These are phyloP conservation scores for Dugesia japonica DNA, from an alignment of 2,888 invertebrate species.

Conservation along the genomic window DNA sequence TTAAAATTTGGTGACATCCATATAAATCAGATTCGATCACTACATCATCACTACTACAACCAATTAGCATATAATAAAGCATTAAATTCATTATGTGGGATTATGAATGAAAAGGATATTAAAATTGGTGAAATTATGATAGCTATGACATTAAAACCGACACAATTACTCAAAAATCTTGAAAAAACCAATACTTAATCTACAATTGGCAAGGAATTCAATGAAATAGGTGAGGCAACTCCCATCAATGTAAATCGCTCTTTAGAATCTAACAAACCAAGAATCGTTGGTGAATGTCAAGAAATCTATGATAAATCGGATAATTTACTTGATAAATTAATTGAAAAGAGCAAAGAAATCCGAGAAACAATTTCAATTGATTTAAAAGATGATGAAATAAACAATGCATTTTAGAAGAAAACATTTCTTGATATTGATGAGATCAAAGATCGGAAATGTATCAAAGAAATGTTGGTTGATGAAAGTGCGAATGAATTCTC, in stretches of 20 bases:
- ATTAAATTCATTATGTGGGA: background rate
- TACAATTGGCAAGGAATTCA: background rate
- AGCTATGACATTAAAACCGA: background rate
- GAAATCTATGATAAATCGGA: background rate
- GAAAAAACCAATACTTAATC: background rate
- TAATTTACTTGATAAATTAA: background rate
- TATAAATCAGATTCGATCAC: no score
- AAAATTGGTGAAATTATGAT: background rate
- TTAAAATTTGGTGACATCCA: no score
- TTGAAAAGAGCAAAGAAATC: background rate
- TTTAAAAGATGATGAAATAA: background rate
- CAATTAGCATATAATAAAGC: background rate
- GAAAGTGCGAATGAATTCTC: no score
- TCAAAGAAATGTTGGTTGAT: no score
- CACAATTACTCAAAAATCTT: background rate
- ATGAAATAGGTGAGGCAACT: background rate
- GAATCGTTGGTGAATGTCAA: background rate
- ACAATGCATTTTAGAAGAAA: background rate
- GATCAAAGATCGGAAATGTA: no score
- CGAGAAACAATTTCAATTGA: background rate
- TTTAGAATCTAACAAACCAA: background rate
- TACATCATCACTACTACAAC: no score
- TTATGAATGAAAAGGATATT: background rate
- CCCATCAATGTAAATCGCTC: no score
- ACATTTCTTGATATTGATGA: background rate